A percentile compares a stretch with the other conserved stretches of the same genome.
These are phyloP conservation scores for Arctia plantaginis DNA, from an alignment of 2,888 invertebrate species.

Conservation along the genomic window DNA sequence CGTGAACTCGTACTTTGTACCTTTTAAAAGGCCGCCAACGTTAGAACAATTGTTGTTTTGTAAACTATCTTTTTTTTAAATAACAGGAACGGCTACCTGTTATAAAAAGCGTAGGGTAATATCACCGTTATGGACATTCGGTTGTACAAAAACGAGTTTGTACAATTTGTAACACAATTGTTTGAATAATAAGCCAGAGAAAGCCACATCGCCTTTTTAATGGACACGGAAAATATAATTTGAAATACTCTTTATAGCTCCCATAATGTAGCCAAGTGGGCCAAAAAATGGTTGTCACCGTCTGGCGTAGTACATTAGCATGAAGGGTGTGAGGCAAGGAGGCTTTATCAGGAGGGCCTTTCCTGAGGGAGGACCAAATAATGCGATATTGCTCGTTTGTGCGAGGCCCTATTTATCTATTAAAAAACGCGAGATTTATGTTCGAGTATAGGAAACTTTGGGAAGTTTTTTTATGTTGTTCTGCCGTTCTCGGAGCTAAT, in stretches of 20 bases:
- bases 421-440: conserved; percentile 85
- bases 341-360: conserved; percentile 86
- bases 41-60: conserved; percentile 76
- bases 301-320: conserved; percentile 86
- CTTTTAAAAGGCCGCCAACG: conserved; percentile 70
- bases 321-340: conserved; percentile 85
- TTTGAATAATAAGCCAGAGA: conserved; percentile 70
- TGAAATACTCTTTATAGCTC: conserved; percentile 85
- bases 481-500: conserved; percentile 75
- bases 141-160: conserved; percentile 49
- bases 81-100: conserved; percentile 74
- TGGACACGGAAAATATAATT: conserved; percentile 85
- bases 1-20: conserved; percentile 73
- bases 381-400: conserved; percentile 87
- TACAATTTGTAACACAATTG: conserved; percentile 59
- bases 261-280: conserved; percentile 86
- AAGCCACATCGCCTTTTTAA: conserved; percentile 81
- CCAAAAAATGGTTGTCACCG: conserved; percentile 87
- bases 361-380: conserved; percentile 86
- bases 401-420: conserved; percentile 87
- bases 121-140: conserved; percentile 43
- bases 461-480: conserved; percentile 83
- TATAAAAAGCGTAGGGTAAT: conserved; percentile 50
- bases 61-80: conserved; percentile 65
- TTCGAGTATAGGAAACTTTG: conserved; percentile 80